Percentiles rank a stretch among this genome's conserved stretches.
These are phyloP conservation scores for Gavialis gangeticus DNA, from an alignment of 2,113 vertebrate species.

Conservation along the genomic window DNA sequence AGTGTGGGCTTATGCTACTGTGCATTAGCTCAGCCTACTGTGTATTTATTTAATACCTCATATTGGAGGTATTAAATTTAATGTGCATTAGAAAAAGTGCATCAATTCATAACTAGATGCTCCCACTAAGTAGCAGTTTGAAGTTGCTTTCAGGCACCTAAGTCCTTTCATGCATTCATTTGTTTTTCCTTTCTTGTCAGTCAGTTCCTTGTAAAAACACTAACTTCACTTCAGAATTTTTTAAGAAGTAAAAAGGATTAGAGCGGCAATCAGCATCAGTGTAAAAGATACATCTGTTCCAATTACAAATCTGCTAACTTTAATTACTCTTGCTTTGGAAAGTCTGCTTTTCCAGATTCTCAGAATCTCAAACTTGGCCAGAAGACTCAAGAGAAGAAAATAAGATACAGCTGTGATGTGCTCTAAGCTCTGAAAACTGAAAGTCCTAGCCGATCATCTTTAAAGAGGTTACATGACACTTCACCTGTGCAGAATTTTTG, in stretches of 20 bases:
- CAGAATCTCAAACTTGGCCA: constrained; percentile 19
- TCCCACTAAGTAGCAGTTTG: too few relatives aligned
- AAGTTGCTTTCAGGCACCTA: too few relatives aligned
- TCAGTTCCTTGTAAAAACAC: not conserved
- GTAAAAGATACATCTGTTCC: not conserved
- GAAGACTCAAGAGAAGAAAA: not conserved
- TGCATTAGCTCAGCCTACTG: too few relatives aligned
- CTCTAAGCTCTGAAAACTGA: constrained; percentile 1
- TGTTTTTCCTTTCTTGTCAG: not conserved
- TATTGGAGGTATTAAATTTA: too few relatives aligned
- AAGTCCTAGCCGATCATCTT: not conserved
- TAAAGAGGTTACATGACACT: not conserved
- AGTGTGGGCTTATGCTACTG: too few relatives aligned
- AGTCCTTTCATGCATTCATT: too few relatives aligned
- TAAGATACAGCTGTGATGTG: not conserved
- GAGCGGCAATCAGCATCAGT: not conserved
- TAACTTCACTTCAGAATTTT: not conserved
- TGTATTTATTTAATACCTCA: too few relatives aligned
- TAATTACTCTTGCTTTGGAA: constrained; percentile 15
- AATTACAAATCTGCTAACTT: not conserved
- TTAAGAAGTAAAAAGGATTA: not conserved
- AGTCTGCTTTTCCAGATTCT: constrained; percentile 33
- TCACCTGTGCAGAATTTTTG: not conserved
- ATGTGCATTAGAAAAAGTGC: too few relatives aligned
- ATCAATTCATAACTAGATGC: too few relatives aligned